Conservation (phyloP, 1,140 invertebrate species). For the Globodera rostochiensis region DNA sequence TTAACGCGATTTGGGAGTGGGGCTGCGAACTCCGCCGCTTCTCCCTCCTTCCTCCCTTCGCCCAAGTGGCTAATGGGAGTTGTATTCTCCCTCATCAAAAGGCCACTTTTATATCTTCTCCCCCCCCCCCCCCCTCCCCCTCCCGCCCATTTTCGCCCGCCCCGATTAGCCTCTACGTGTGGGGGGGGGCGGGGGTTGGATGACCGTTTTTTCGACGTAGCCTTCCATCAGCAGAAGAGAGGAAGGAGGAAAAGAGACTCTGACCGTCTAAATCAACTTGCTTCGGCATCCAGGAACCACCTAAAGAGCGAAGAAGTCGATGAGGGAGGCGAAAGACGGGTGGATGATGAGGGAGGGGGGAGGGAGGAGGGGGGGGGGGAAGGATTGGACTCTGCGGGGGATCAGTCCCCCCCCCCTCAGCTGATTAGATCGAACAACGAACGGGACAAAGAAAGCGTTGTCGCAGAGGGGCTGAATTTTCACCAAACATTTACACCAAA, state of each 20-base stretch:
- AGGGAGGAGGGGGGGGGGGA: background rate
- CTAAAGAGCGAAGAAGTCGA: too few relatives aligned
- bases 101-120: background rate
- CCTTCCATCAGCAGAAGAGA: background rate
- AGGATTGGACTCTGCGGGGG: background rate
- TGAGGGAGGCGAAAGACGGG: background rate
- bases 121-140: too few relatives aligned
- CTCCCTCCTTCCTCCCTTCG: background rate
- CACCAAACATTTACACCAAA: too few relatives aligned
- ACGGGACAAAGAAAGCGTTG: background rate
- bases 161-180: background rate
- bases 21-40: background rate
- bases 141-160: background rate
- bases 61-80: background rate
- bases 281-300: background rate
- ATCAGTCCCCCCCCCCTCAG: background rate
- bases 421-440: background rate
- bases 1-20: background rate
- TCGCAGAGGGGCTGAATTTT: background rate
- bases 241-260: background rate
- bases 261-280: background rate
- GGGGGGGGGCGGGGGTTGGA: background rate
- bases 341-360: background rate
- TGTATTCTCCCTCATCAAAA: background rate
- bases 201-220: background rate